Base-by-base conservation (phyloP, 2,797 vertebrate species). In the Spinibarbus caldwelli region DNA sequence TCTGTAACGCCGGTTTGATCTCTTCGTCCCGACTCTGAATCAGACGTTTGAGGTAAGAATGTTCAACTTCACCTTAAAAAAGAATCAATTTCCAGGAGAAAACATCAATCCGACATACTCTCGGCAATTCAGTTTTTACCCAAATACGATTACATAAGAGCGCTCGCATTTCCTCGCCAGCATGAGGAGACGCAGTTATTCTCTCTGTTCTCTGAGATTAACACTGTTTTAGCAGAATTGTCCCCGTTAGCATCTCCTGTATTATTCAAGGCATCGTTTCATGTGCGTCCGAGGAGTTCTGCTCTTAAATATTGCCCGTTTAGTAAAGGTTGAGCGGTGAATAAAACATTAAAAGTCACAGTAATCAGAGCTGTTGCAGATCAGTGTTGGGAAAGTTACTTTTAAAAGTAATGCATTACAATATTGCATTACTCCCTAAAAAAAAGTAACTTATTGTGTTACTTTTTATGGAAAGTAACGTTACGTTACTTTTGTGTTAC, bases 1-100 rank as follows among this genome's bases (percentile, higher is more conserved):
- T 90, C 88, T 89, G 89, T 89, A 90, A 91, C 91, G 88, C 88
- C 14, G 85, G 85, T 62, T 90, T 89, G 92, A 91, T 90, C 90
- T 90, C 92, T 92, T 93, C 91, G 92, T 94, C 94, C 92, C 92
- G 91, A 88, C 88, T 93, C 93, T 93, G 91, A 88, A 84, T 88
- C 81, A 26, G 57, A 89, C 87, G 66, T 83, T 66, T 82, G 86
- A 89, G 87, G 80, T 89, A 84, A 82, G 87, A 86, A 82, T 26
- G 80, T 57, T 76, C 86, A 86, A 86, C 78, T 75, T 62, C 70
- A 89, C 86, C 80, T 75, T 41, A 73, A 36, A 64, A 64, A 78
- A 76, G 41, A 78, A 54, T 57, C 73, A 67, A 78, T 80, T 80
- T 78, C 90, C 91, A 34, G 41, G 82, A 84, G 72, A 36, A 75